These are phyloP conservation scores for Otis tarda DNA, from an alignment of 2,113 vertebrate genomes.

Conservation along the genomic window DNA sequence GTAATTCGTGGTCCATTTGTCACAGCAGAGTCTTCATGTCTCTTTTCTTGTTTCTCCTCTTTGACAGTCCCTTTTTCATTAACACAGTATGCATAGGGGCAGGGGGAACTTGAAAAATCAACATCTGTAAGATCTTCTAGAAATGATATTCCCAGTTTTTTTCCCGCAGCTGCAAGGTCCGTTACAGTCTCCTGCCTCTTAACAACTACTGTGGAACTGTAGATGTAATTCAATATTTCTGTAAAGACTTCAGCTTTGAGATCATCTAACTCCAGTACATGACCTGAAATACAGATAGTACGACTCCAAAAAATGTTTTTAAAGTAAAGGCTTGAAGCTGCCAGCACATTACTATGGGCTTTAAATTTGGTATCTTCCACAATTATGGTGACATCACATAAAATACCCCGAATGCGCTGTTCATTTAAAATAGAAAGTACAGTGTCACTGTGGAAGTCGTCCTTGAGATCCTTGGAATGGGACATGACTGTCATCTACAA, in stretches of 20 bases:
- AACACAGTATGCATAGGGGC: conserved; percentile 74
- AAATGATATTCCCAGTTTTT: conserved; percentile 94
- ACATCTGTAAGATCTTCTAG: conserved; percentile 85
- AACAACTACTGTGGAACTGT: conserved; percentile 89
- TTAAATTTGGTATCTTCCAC: conserved; percentile 98
- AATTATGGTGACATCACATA: conserved; percentile 96
- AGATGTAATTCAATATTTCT: conserved; percentile 95
- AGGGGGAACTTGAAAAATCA: conserved; percentile 73
- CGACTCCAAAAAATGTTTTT: conserved; percentile 88
- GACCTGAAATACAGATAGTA: conserved; percentile 84
- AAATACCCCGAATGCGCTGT: conserved; percentile 91
- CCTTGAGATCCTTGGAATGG: conserved; percentile 87
- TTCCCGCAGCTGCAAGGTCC: conserved; percentile 89
- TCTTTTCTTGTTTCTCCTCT: conserved; percentile 79
- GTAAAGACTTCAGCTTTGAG: conserved; percentile 97
- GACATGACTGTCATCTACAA: conserved; percentile 92
- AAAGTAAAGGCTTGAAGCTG: conserved; percentile 95
- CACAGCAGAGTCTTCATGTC: conserved; percentile 83
- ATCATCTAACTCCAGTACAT: conserved; percentile 93
- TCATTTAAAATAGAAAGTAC: conserved; percentile 93
- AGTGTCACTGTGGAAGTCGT: conserved; percentile 86
- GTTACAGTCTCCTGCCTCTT: conserved; percentile 82
- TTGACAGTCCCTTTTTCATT: conserved; percentile 78
- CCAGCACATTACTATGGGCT: conserved; percentile 95
- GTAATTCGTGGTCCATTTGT: conserved; percentile 93